Base-by-base conservation (phyloP, 92 coral and sea anemone genomes). In the Ricordea florida region DNA sequence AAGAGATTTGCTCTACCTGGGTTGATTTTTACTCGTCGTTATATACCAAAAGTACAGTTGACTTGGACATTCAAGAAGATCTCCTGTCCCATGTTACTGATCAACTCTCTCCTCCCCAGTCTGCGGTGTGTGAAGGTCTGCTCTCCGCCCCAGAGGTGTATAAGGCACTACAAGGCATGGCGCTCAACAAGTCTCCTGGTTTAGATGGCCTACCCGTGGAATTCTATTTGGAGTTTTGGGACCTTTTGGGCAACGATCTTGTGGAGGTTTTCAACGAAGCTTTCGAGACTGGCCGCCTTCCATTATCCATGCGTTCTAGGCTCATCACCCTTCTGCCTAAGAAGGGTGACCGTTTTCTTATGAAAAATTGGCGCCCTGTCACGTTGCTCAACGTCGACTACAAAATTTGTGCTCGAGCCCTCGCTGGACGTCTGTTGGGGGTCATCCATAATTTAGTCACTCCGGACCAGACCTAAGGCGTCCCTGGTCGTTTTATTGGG, bases 301-400 rank as follows among this genome's bases (percentile, higher is more conserved):
- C 24, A 2, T 3, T 13, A 9, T 43, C 61, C 11, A 57, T 44
- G 38, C 45, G 40, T 7, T 16, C 0, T 1, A 31, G 37, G n/a
- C 8, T 17, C 3, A 43, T 59, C 1, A 10, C 60, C 0, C 40
- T 73, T 10, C 24, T 73, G 5, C 45, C 18, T 16, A 72, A 57
- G 28, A 38, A 42, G 53, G 69, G 69, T 0, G 80, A 73, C 11
- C 50, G 51, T 2, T 2, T 27, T 0, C 42, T 26, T 4, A 6
- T 15, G 3, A 38, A 5, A 5, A 73, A 73, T 51, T 73, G 80
- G 80, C 52, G 69, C 3, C 80, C 80, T 3, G 57, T 73, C n/a
- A 36, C 69, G 2, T 55, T 57, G 0, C 17, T 71, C 3, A 52
- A 51, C 1, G 66, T 22, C 4, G 78, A 71, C n/a, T 71, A 71